Conservation (phyloP, 2,797 vertebrate genomes). For the Oceanodroma leucorhoa region DNA sequence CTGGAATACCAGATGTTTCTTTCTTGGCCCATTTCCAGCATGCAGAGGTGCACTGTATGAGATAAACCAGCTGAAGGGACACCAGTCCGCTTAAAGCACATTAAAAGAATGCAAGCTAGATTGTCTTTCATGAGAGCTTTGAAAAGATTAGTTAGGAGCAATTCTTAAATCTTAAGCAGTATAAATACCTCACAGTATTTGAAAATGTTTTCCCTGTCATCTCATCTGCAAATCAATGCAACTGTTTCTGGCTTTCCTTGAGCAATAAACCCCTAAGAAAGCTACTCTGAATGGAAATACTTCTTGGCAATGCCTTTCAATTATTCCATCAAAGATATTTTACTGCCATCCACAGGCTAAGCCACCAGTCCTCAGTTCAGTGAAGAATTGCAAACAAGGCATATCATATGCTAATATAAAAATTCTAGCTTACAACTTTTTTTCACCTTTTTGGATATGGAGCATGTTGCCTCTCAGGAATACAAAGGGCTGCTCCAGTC, state of each 20-base stretch:
- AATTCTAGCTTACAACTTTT: not conserved
- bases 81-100: not conserved
- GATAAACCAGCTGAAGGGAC: constrained; percentile 9
- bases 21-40: constrained; percentile 13
- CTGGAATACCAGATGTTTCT: not conserved
- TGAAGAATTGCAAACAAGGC: constrained; percentile 7
- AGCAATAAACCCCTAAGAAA: constrained; percentile 39
- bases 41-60: not conserved
- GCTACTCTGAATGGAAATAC: constrained; percentile 24
- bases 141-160: constrained; percentile 24
- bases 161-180: constrained; percentile 35
- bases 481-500: not conserved
- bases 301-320: constrained; percentile 30
- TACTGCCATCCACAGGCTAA: constrained; percentile 61
- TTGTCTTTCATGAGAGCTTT: constrained; percentile 36
- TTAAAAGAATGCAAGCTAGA: not conserved
- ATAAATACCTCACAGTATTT: constrained; percentile 48
- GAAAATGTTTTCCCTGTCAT: constrained; percentile 46
- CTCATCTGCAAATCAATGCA: constrained; percentile 59
- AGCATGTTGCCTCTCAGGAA: not conserved
- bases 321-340: constrained; percentile 61
- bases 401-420: not conserved
- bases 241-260: constrained; percentile 45
- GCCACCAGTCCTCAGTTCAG: constrained; percentile 16
- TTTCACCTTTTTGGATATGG: not conserved